Conservation (phyloP, 2,888 invertebrate genomes). For the Scrobipalpa costella region DNA sequence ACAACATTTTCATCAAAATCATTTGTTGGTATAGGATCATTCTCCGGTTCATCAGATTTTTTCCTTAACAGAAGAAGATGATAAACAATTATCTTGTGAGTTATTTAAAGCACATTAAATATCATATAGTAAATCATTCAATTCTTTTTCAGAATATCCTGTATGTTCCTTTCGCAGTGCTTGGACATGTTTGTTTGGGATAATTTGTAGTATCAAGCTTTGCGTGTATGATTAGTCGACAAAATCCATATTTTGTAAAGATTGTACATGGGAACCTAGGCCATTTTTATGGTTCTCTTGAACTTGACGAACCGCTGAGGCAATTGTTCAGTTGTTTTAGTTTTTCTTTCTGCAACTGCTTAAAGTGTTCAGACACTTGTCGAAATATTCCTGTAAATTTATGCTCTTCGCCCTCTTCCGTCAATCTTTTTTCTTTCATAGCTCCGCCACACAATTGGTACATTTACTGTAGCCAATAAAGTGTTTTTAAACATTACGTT, state of each 20-base stretch:
- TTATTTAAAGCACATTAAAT: neutral
- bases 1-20: neutral
- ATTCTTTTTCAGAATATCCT: neutral
- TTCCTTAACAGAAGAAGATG: neutral
- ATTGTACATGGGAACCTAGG: neutral
- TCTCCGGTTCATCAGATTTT: neutral
- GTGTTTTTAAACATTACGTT: slow-evolving; percentile 8
- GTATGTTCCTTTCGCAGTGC: neutral
- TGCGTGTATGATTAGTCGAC: neutral
- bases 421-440: neutral
- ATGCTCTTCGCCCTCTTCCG: neutral
- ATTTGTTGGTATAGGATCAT: neutral
- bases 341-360: neutral
- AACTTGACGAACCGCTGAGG: neutral
- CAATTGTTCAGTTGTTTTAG: neutral
- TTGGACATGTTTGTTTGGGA: neutral
- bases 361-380: slow-evolving; percentile 4
- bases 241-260: neutral
- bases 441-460: neutral
- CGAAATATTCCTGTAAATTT: neutral
- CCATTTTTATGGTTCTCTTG: neutral
- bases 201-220: neutral
- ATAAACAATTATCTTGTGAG: neutral
- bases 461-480: neutral
- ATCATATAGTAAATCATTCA: neutral